Evolutionary conservation across 2,113 vertebrate genomes (phyloP), one percentile per base, ranked within the genome.

Genomic region (Corydoras maculifer): DNA sequence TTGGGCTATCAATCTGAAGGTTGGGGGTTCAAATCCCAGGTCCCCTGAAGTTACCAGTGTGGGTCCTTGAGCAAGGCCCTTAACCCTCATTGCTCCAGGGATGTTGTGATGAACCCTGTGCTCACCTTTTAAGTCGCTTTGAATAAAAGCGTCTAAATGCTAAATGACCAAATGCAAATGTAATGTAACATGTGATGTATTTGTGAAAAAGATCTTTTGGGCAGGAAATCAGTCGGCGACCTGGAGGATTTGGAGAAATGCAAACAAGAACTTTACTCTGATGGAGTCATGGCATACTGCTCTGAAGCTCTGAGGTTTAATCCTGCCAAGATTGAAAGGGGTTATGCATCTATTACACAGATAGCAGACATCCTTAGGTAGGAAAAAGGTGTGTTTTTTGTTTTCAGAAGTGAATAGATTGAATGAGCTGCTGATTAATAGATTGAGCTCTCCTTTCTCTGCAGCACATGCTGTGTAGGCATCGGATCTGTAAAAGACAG

Each of bases 391-490:
- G 18, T 18, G 8, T n/a, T 1, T 0, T 32, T 60, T 72, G 62
- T 29, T 66, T 54, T 48, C 30, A 35, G 30, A 3, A n/a, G 6
- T n/a, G 9, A n/a, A 57, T n/a, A 14, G 13, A 1, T n/a, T 57
- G n/a, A 57, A 57, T 7, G n/a, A n/a, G n/a, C n/a, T n/a, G n/a
- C n/a, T n/a, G n/a, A n/a, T n/a, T n/a, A n/a, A n/a, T n/a, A n/a
- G n/a, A n/a, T n/a, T 29, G 55, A 29, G 14, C 60, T 12, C 0
- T 4, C 10, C 0, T 74, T 75, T 59, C 75, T 65, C 78, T 78
- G 58, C 69, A 94, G 91, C 82, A 83, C 85, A 32, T 92, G 90
- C 81, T 94, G 92, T 86, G 90, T 93, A 55, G 92, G 87, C 49
- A 82, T 92, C 66, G 88, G 91, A 54, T 85, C 87, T 75, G 86